phyloP scores from a whole-genome alignment of 2,797 vertebrate genomes.

The Coreius guichenoti region DNA sequence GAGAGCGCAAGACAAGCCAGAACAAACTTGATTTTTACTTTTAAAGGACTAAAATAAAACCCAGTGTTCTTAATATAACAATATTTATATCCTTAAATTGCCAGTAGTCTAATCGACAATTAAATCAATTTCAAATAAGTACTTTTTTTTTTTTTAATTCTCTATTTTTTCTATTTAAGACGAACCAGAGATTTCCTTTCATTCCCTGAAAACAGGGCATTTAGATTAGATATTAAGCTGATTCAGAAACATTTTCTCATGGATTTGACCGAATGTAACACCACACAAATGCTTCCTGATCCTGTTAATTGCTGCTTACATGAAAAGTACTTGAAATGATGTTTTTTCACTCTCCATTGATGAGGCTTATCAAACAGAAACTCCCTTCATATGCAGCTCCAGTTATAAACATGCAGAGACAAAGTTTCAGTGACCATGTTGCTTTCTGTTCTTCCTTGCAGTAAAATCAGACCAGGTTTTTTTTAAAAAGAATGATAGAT shows the following conservation, averaged over 20 bases:
- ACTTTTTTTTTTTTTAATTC: neutral
- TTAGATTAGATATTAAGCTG: neutral
- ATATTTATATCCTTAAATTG: neutral
- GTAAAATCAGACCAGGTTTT: neutral
- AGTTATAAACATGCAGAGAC: neutral
- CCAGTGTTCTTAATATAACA: neutral
- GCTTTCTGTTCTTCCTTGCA: neutral
- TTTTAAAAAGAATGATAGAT: neutral
- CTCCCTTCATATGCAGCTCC: neutral
- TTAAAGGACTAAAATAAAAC: conserved; percentile 24
- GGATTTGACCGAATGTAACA: conserved; percentile 4
- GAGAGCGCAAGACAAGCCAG: conserved; percentile 64
- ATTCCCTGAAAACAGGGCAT: neutral
- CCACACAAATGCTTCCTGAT: neutral
- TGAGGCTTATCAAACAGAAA: neutral
- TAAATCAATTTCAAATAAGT: neutral
- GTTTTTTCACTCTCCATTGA: neutral
- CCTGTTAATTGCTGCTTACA: conserved; percentile 13
- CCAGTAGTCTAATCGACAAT: neutral
- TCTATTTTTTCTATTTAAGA: neutral
- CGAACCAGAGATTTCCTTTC: neutral
- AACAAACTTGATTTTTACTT: conserved; percentile 57
- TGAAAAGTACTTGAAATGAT: neutral
- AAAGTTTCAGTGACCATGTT: neutral
- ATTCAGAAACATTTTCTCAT: conserved; percentile 13